These are phyloP conservation scores for Rhadina sibilatrix DNA, from an alignment of 2,113 vertebrate species.

Conservation along the genomic window DNA sequence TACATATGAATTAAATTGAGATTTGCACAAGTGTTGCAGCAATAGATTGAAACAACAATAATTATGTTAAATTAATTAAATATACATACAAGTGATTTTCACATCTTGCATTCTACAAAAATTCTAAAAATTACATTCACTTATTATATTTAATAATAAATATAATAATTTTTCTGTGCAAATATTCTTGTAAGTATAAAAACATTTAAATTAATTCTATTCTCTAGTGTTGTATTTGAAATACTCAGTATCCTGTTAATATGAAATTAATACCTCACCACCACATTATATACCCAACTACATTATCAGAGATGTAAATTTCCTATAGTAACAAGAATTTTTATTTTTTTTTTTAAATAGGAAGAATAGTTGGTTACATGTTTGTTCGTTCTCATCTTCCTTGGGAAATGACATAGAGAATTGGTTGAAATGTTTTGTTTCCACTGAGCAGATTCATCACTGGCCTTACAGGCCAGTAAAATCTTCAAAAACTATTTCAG, in stretches of 20 bases:
- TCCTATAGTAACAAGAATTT: not conserved
- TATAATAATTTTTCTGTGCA: not conserved
- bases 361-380: not conserved
- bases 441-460: not conserved
- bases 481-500: not conserved
- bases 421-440: not conserved
- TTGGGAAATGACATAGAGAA: not conserved
- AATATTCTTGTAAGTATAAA: not conserved
- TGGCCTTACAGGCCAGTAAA: not conserved
- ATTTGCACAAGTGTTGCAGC: constrained; percentile 20
- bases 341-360: no score
- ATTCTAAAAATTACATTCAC: not conserved
- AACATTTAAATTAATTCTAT: not conserved
- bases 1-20: not conserved
- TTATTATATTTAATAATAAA: not conserved
- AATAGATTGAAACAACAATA: constrained; percentile 20
- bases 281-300: not conserved
- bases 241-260: not conserved
- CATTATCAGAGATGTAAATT: not conserved
- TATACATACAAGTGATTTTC: not conserved
- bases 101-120: not conserved
- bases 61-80: not conserved
- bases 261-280: not conserved
- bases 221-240: not conserved
- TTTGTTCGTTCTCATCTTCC: not conserved